Evolutionary conservation across 2,797 vertebrate species (phyloP).

Genomic region (Syndactyla subalaris): DNA sequence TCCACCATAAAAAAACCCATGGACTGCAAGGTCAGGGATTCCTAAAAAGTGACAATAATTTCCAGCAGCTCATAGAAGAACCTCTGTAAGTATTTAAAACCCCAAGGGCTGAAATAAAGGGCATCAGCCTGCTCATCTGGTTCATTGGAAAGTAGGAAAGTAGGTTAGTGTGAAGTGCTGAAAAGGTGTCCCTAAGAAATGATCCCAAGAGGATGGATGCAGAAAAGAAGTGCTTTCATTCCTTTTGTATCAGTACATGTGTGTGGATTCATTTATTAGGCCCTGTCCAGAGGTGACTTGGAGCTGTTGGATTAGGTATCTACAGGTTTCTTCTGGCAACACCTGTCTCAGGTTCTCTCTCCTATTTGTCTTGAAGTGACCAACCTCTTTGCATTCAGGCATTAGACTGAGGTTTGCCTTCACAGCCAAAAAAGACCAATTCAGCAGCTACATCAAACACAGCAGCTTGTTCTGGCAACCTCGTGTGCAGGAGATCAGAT

Average conservation of each 20-base stretch:
- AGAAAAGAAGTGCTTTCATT: background rate
- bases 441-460: conserved; percentile 19
- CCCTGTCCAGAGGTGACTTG: background rate
- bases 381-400: background rate
- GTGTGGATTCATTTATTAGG: background rate
- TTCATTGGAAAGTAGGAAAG: background rate
- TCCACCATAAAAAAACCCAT: background rate
- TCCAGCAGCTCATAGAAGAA: background rate
- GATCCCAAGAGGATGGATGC: background rate
- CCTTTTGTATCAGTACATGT: background rate
- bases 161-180: background rate
- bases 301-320: background rate
- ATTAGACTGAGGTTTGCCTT: background rate
- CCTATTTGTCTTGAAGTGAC: background rate
- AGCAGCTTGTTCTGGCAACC: conserved; percentile 47
- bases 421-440: conserved; percentile 10
- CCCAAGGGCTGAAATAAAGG: background rate
- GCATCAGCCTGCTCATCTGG: background rate
- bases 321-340: background rate
- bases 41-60: background rate
- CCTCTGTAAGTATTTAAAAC: background rate
- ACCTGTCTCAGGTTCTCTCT: background rate
- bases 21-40: background rate
- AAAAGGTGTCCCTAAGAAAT: background rate
- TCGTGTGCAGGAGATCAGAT: conserved; percentile 50